These are phyloP conservation scores for Lethocerus indicus DNA, from an alignment of 1,140 invertebrate genomes.

Conservation along the genomic window DNA sequence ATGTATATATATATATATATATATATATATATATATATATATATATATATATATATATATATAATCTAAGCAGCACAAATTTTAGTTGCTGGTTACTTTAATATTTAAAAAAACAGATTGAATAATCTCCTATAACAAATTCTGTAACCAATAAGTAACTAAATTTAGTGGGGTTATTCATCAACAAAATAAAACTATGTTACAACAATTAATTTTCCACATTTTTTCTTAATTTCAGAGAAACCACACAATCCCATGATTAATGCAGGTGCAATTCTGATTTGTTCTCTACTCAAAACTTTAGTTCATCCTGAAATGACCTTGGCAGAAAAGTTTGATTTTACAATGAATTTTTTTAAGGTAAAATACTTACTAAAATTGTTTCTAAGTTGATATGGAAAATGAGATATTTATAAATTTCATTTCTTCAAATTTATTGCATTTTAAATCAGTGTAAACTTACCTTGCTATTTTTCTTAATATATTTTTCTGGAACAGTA, in stretches of 20 bases:
- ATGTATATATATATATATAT: too few species aligned
- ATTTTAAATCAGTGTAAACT: background rate
- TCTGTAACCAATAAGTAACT: too few species aligned
- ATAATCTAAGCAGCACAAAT: background rate
- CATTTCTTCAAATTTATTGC: too few species aligned
- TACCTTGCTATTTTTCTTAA: background rate
- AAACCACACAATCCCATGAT: slow-evolving; percentile 98
- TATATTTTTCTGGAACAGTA: too few species aligned
- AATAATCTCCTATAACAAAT: too few species aligned
- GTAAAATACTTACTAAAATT: slow-evolving; percentile 23
- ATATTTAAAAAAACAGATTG: background rate
- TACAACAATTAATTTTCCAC: background rate
- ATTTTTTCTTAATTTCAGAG: slow-evolving; percentile 37
- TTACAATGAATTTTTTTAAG: slow-evolving; percentile 57
- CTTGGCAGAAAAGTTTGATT: slow-evolving; percentile 77
- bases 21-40: background rate
- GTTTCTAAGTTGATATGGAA: too few species aligned
- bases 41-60: background rate
- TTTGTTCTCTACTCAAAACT: slow-evolving; percentile 74
- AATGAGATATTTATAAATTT: too few species aligned
- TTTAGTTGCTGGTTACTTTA: background rate
- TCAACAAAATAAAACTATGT: too few species aligned
- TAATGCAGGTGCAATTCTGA: slow-evolving; percentile 87
- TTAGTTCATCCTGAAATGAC: slow-evolving; percentile 74
- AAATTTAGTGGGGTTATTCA: too few species aligned